phyloP scores from a whole-genome alignment of 1,140 invertebrate species.

The Drosophila orena region DNA sequence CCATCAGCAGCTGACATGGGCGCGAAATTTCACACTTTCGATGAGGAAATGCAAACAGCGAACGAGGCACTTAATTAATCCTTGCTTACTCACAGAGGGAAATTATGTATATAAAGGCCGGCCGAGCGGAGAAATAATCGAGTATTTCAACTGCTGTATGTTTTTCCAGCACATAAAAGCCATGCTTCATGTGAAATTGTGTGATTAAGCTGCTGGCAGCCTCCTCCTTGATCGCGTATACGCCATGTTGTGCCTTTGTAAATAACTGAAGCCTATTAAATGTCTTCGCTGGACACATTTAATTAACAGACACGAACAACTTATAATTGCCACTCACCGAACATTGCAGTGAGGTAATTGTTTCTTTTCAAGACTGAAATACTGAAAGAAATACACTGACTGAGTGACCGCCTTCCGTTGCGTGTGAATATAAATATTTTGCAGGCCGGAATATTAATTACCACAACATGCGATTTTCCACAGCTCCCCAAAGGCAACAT shows the following conservation, averaged over 20 bases:
- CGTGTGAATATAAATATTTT: slow-evolving; percentile 68
- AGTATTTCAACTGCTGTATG: slow-evolving; percentile 18
- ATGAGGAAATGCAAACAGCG: slow-evolving; percentile 26
- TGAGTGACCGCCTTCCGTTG: slow-evolving; percentile 30
- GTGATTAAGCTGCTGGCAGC: slow-evolving; percentile 22
- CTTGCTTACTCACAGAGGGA: slow-evolving; percentile 9
- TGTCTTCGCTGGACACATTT: slow-evolving; percentile 80
- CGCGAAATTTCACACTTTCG: slow-evolving; percentile 58
- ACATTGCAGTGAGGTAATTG: slow-evolving; percentile 65
- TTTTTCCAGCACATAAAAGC: background rate
- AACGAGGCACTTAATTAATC: slow-evolving; percentile 56
- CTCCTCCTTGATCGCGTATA: slow-evolving; percentile 33
- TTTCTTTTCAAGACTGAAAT: slow-evolving; percentile 42
- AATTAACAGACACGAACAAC: slow-evolving; percentile 81
- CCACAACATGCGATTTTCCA: slow-evolving; percentile 38
- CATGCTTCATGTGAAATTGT: background rate
- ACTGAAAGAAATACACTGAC: slow-evolving; percentile 20
- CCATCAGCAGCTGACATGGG: slow-evolving; percentile 19
- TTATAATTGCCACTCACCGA: slow-evolving; percentile 69
- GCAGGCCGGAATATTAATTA: slow-evolving; percentile 68
- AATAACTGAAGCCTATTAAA: slow-evolving; percentile 79
- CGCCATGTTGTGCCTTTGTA: slow-evolving; percentile 64
- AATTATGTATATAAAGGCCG: slow-evolving; percentile 6
- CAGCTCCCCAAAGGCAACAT: background rate
- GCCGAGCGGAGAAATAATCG: slow-evolving; percentile 20